Evolutionary conservation across 1,140 invertebrate species (phyloP).

Genomic region (Camponotus floridanus): DNA sequence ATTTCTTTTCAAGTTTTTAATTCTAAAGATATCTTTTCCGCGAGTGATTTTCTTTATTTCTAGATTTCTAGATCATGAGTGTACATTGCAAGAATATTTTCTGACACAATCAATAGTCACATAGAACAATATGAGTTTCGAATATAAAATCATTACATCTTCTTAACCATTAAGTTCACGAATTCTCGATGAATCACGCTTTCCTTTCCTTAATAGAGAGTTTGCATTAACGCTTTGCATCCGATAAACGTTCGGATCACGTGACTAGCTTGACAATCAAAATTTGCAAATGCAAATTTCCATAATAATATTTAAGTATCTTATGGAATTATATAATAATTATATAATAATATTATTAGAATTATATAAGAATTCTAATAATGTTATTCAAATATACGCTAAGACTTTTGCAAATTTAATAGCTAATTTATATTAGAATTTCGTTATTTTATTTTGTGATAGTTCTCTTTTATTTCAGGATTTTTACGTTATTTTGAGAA

Average conservation of each 20-base stretch:
- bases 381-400: neutral
- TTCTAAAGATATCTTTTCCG: neutral
- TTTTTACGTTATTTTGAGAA: neutral
- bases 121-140: neutral
- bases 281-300: neutral
- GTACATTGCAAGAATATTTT: neutral
- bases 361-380: neutral
- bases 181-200: neutral
- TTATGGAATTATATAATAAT: neutral
- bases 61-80: neutral
- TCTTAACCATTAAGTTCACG: conserved; percentile 1
- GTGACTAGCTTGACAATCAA: neutral
- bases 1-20: neutral
- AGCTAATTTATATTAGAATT: neutral
- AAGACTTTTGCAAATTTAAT: neutral
- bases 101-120: conserved; percentile 6
- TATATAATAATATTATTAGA: too few relatives aligned
- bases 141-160: neutral
- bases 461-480: neutral
- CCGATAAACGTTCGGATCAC: neutral
- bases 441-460: neutral
- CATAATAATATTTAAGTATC: neutral
- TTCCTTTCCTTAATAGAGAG: conserved; percentile 16
- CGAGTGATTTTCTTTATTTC: neutral
- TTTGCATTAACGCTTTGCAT: neutral